A percentile compares a stretch with the other conserved stretches of the same genome.
Conservation (phyloP, 1,140 invertebrate genomes). For the Musca domestica region DNA sequence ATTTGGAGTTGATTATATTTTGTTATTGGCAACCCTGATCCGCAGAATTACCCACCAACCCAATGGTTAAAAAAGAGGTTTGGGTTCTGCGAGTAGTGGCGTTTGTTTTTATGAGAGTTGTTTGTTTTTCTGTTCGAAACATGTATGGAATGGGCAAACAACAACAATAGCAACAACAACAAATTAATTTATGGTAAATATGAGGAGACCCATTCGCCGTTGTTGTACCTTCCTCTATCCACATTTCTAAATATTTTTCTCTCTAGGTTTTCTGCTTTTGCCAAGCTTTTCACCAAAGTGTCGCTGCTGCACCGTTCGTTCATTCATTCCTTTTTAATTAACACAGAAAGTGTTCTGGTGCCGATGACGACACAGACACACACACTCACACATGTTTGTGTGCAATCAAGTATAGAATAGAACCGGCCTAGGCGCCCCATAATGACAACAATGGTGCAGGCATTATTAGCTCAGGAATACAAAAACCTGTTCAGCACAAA, state of each 20-base stretch:
- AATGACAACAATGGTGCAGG: conserved; percentile 1
- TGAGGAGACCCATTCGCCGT: neutral
- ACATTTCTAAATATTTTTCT: too few species aligned
- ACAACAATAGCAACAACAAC: neutral
- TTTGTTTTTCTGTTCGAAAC: too few species aligned
- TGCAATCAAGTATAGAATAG: neutral
- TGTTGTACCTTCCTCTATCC: too few species aligned
- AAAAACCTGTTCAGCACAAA: too few species aligned
- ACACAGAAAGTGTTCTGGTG: neutral
- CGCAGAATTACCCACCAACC: too few species aligned
- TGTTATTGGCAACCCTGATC: too few species aligned
- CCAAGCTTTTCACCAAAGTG: too few species aligned
- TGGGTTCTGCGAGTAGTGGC: neutral
- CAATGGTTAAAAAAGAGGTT: conserved; percentile 4
- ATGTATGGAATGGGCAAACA: neutral
- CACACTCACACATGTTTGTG: neutral
- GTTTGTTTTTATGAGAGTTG: neutral
- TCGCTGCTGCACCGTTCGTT: too few species aligned
- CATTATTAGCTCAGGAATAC: neutral
- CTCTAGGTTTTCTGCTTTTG: too few species aligned
- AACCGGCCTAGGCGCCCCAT: neutral
- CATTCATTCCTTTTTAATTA: too few species aligned
- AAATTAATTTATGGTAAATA: neutral
- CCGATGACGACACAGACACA: too few species aligned
- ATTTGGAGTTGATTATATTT: too few species aligned